These are phyloP conservation scores for Orcinus orca DNA, from an alignment of 2,113 vertebrate species.

Conservation along the genomic window DNA sequence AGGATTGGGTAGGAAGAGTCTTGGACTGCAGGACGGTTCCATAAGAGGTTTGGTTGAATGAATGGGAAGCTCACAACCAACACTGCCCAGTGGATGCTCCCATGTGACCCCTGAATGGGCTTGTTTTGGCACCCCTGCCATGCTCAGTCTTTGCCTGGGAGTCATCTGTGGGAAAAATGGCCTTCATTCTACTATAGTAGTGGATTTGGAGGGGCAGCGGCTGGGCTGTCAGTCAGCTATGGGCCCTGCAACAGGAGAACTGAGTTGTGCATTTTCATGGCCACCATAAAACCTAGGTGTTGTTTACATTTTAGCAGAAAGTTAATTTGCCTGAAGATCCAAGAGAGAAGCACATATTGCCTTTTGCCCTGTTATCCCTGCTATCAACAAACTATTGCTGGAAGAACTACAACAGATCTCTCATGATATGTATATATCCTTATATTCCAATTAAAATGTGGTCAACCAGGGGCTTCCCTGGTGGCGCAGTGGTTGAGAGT, in stretches of 20 bases:
- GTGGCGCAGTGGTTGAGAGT: too few species aligned
- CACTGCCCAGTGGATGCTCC: not conserved
- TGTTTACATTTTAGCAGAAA: not conserved
- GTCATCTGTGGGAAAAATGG: not conserved
- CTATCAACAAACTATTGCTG: not conserved
- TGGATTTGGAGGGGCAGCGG: fast-evolving
- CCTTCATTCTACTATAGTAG: too few species aligned
- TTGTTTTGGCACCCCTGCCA: not conserved
- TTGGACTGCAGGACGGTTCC: not conserved
- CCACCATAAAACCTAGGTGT: not conserved
- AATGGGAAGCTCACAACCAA: not conserved
- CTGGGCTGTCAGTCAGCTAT: not conserved
- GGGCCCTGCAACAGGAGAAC: too few species aligned
- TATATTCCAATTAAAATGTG: not conserved
- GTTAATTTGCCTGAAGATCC: not conserved
- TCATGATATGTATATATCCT: not conserved
- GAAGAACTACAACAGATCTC: not conserved
- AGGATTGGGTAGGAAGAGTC: not conserved
- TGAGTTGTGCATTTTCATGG: not conserved
- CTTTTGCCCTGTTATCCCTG: not conserved
- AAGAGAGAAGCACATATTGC: not conserved
- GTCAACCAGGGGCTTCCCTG: not conserved
- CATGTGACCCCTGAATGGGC: too few species aligned
- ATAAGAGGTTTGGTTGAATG: not conserved
- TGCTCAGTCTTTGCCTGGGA: not conserved